Base-by-base conservation (phyloP, 2,888 invertebrate genomes). In the Macaria liturata region DNA sequence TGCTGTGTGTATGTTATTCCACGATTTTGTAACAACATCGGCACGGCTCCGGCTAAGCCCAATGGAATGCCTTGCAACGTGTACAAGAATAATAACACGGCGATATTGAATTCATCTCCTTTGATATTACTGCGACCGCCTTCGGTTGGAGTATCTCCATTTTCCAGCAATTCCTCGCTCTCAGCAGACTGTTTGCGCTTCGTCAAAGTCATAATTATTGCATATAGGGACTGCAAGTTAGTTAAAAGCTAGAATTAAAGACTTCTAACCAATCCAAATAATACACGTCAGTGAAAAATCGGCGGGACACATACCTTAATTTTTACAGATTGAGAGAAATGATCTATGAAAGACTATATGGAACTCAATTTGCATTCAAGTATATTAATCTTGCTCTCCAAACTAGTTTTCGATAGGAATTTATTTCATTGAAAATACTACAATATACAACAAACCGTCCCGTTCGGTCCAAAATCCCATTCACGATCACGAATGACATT, bases 1-100 rank as follows among this genome's bases (percentile, higher is more conserved):
- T 99, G 99, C 82, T 99, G 97, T 70, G 96, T 96, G 83, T 99
- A 99, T 62, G 96, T 97, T 54, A 98, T 97, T 57, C 97, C 96
- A 56, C 97, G 94, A 83, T 98, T 97, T 81, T 98, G 98, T 56
- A 99, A 92, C 54, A 99, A 93, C 96, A 99, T 97, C 0, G 99
- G 99, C 69, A 99, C 96, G 34, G 98, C 98, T 30, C 97, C 96
- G 45, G 97, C 97, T 34, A 99, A 88, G 0, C 99, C 99, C 3
- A 99, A 89, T 0, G 99, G 99, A 81, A 97, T 96, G 4, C 99
- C 99, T 93, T 98, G 98, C 31, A 99, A 92, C 45, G 99, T 94
- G 81, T 99, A 99, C 4, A 99, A 92, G 82, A 99, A 97, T 66
- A 98, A 93, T 49, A 99, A 92, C 59, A 99, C 93, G 9, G 95